phyloP scores from a whole-genome alignment of 2,113 vertebrate species.

The Chionis minor region DNA sequence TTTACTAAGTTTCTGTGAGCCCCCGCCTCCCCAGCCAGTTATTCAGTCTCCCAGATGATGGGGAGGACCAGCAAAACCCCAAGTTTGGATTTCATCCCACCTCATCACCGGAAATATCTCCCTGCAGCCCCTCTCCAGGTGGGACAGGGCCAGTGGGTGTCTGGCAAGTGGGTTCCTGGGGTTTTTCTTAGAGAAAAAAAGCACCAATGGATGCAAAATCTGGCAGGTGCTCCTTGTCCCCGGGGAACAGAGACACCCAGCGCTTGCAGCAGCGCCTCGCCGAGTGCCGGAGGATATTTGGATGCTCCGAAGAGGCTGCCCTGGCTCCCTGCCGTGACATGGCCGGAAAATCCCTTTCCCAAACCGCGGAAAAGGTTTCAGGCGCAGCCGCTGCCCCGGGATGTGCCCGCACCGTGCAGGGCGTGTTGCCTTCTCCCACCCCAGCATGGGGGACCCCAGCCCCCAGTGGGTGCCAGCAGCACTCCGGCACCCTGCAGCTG shows the following conservation, averaged over 20 bases:
- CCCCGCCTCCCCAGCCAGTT: no score
- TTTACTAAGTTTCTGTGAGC: not conserved
- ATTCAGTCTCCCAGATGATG: not conserved
- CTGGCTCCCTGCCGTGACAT: accelerated
- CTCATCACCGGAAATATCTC: accelerated
- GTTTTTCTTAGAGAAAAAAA: not conserved
- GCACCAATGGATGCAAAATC: not conserved
- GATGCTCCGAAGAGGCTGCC: not conserved
- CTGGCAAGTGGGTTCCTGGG: not conserved
- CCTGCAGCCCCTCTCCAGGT: not conserved
- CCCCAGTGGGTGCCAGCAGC: not conserved
- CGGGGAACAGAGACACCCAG: not conserved
- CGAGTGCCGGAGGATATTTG: accelerated
- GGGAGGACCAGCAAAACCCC: not conserved
- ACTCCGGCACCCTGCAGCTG: accelerated
- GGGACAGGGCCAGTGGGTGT: accelerated
- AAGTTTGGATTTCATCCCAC: not conserved
- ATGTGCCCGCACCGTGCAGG: not conserved
- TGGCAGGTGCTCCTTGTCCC: accelerated
- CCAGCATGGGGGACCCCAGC: not conserved
- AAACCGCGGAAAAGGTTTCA: not conserved
- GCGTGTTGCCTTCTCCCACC: not conserved
- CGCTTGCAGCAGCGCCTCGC: accelerated
- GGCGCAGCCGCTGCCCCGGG: accelerated
- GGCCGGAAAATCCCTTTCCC: not conserved